A percentile compares a stretch with the other conserved stretches of the same genome.
Conservation (phyloP, 2,888 invertebrate genomes). For the Bembecia ichneumoniformis region DNA sequence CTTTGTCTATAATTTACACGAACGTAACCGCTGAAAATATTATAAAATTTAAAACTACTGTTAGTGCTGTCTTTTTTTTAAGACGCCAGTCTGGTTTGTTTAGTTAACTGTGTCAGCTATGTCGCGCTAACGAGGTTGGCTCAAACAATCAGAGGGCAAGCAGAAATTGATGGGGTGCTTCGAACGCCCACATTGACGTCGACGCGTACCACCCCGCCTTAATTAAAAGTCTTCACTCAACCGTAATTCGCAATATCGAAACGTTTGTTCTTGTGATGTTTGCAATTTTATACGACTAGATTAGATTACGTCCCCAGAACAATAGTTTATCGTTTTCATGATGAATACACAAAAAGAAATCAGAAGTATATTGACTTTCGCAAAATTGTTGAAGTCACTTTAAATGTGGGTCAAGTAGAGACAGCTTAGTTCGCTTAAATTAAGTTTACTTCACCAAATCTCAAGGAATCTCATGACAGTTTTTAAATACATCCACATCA, state of each 20-base stretch:
- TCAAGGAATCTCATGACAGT: no score
- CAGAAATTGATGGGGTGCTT: conserved; percentile 52
- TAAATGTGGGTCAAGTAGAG: no score
- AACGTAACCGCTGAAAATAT: no score
- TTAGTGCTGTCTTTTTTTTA: not conserved
- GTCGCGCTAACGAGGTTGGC: conserved; percentile 39
- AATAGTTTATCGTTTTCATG: not conserved
- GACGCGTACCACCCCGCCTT: conserved; percentile 33
- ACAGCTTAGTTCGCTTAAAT: no score
- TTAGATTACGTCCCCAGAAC: not conserved
- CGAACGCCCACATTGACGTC: conserved; percentile 27
- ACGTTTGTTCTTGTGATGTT: conserved; percentile 40
- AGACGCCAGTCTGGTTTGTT: not conserved
- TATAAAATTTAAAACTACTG: no score
- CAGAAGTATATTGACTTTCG: no score
- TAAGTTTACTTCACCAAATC: no score
- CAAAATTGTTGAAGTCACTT: no score
- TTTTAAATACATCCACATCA: no score
- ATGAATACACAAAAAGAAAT: no score
- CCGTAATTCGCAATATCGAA: conserved; percentile 57
- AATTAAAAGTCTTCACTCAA: conserved; percentile 68
- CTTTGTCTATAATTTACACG: no score
- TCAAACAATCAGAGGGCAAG: conserved; percentile 58
- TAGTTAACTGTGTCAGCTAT: conserved; percentile 1
- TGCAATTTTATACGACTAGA: conserved; percentile 21